These are phyloP conservation scores for Acomys russatus DNA, from an alignment of 2,797 vertebrate genomes.

Conservation along the genomic window DNA sequence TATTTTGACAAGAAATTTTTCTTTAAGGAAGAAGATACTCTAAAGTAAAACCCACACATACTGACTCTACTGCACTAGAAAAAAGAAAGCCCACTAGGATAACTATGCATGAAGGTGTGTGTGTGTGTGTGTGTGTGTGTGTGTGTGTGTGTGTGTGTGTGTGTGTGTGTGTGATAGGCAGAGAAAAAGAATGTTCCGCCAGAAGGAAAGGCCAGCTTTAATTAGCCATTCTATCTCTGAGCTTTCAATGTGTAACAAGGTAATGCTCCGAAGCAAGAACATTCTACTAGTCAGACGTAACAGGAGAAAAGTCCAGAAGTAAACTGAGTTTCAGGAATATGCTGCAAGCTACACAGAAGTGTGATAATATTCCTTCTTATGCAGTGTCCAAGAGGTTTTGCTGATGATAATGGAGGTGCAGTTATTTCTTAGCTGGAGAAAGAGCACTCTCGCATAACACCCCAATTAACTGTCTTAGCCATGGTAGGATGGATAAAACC, in stretches of 20 bases:
- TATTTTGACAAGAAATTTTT: neutral
- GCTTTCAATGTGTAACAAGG: conserved; percentile 51
- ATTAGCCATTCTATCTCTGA: conserved; percentile 79
- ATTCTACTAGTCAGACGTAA: conserved; percentile 25
- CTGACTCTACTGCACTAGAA: conserved; percentile 60
- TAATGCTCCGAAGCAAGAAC: neutral
- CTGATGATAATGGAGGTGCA: neutral
- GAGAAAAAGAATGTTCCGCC: conserved; percentile 70
- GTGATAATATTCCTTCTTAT: neutral
- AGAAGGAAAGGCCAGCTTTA: conserved; percentile 81
- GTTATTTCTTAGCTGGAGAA: neutral
- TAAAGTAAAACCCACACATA: neutral
- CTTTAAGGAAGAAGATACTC: conserved; percentile 8
- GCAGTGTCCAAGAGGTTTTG: neutral
- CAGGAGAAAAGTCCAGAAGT: neutral
- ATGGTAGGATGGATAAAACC: neutral
- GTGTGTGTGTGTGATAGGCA: neutral
- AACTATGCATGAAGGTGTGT: neutral
- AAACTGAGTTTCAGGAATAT: neutral
- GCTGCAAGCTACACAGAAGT: neutral
- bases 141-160: neutral
- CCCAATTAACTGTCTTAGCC: neutral
- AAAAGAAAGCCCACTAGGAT: conserved; percentile 53
- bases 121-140: neutral
- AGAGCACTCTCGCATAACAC: neutral